Percentiles rank a stretch among this genome's conserved stretches.
phyloP scores from a whole-genome alignment of 2,888 invertebrate species.

The Ecdyonurus torrentis region DNA sequence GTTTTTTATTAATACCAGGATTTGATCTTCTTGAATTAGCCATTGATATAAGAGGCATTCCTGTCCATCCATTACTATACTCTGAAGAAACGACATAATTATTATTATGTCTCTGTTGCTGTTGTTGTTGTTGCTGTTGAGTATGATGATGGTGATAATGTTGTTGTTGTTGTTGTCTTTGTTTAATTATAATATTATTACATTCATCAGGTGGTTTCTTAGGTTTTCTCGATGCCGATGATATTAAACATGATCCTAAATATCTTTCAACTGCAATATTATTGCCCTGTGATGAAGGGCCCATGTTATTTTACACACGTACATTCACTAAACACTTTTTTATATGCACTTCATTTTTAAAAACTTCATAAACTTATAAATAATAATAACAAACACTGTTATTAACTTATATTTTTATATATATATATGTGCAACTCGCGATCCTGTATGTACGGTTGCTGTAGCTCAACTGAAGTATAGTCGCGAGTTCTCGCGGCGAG shows the following conservation, averaged over 20 bases:
- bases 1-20: slow-evolving; percentile 11
- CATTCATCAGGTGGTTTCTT: background rate
- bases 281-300: slow-evolving; percentile 44
- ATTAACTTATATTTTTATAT: no score
- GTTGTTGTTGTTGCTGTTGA: slow-evolving; percentile 8
- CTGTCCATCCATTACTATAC: slow-evolving; percentile 49
- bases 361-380: no score
- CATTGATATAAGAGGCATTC: slow-evolving; percentile 66
- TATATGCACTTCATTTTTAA: background rate
- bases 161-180: slow-evolving; percentile 10
- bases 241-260: slow-evolving; percentile 43
- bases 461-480: background rate
- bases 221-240: slow-evolving; percentile 23
- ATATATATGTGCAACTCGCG: no score
- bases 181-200: background rate
- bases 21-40: slow-evolving; percentile 23
- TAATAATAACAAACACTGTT: no score
- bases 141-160: slow-evolving; percentile 9
- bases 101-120: slow-evolving; percentile 3
- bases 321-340: background rate
- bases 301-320: slow-evolving; percentile 35
- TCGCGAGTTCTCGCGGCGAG: background rate
- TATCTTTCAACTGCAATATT: slow-evolving; percentile 42
- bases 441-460: no score
- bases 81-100: background rate